Evolutionary conservation across 2,113 vertebrate species (phyloP), one percentile per base, ranked within the genome.

Genomic region (Callocephalon fimbriatum): DNA sequence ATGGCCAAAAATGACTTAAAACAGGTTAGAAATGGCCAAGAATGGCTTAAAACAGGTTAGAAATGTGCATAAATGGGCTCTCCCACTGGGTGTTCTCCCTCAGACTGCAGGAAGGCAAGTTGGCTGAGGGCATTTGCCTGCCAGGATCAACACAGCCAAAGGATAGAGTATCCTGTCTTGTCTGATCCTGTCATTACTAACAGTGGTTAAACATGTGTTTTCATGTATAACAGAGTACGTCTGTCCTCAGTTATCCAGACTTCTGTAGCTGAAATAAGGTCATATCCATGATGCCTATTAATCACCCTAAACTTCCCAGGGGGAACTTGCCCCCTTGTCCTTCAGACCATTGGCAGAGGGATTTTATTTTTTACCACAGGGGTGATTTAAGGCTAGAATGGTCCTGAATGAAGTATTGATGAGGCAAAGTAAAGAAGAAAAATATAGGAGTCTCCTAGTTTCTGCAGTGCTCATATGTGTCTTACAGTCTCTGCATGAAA

Each of bases 181-280:
- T 83, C 79, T 77, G 71, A 90, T 80, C 29, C 50, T 54, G 35
- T 93, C 72, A 65, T 66, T 77, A 37, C 48, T 71, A 86, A 74
- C 42, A 83, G 71, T 62, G 45, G 54, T 92, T 92, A 80, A 90
- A 86, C 42, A 13, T 58, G 72, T 79, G 62, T 94, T 95, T 86
- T 88, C 61, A 47, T 77, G 71, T 77, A 48, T 38, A 83, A 77
- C 0, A 0, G 66, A 25, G 53, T 50, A 81, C 0, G 6, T 37
- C 75, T 70, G 56, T 73, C 72, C 72, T 84, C 83, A 42, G 72
- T 67, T 86, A 86, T n/a, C 82, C 42, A 50, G 63, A 44, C 26
- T 91, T 54, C 58, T 54, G 62, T 51, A 63, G 76, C 50, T 75
- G 61, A 92, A 92, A 82, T 65, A 89, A 86, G n/a, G 56, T 88